These are phyloP conservation scores for Drosophila nr. fundita DNA, from an alignment of 2,888 invertebrate genomes.

Conservation along the genomic window DNA sequence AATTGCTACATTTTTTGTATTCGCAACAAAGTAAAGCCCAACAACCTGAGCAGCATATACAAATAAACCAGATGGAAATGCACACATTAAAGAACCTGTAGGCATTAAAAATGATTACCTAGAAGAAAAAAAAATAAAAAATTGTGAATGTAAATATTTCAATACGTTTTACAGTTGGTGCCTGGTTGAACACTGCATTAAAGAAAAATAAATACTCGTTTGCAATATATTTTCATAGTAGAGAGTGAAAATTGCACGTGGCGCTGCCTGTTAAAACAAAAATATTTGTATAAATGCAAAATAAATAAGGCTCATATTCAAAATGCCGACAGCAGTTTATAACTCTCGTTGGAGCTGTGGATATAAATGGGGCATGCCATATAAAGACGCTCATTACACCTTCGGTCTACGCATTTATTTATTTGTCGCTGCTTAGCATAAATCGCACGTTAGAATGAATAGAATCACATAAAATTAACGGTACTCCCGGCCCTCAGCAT, in stretches of 20 bases:
- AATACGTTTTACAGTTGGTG: constrained; percentile 8
- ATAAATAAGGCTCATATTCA: constrained; percentile 6
- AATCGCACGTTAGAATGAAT: constrained; percentile 75
- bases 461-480: constrained; percentile 79
- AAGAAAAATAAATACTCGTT: constrained; percentile 20
- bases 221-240: constrained; percentile 2
- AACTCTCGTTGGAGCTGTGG: constrained; percentile 26
- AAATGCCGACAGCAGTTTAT: constrained; percentile 9
- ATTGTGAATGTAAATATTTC: constrained; percentile 11
- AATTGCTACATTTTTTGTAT: constrained; percentile 1
- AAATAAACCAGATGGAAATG: constrained; percentile 9
- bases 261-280: not conserved
- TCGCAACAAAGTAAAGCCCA: not conserved
- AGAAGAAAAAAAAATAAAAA: not conserved
- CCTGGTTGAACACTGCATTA: not conserved
- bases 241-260: constrained; percentile 17
- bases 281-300: constrained; percentile 5
- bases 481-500: constrained; percentile 28
- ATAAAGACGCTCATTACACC: constrained; percentile 66
- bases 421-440: constrained; percentile 76
- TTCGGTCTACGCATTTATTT: constrained; percentile 67
- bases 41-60: not conserved
- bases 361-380: constrained; percentile 46
- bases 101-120: constrained; percentile 8
- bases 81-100: constrained; percentile 1